phyloP scores from a whole-genome alignment of 2,888 invertebrate species.

The Drosophila yooni region DNA sequence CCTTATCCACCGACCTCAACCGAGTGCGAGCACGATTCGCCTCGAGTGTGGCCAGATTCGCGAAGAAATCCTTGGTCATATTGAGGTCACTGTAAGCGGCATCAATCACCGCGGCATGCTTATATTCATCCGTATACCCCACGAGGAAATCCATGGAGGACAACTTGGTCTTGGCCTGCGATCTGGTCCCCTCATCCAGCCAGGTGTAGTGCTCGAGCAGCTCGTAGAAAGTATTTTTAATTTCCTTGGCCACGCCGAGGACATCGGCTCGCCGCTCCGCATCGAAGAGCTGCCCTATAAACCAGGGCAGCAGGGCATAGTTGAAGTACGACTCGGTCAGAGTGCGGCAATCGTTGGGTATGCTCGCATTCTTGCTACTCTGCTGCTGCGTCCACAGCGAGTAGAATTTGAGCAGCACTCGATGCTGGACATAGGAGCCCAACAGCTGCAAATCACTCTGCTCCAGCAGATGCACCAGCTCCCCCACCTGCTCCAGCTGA shows the following conservation, averaged over 20 bases:
- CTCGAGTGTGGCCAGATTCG: slow-evolving; percentile 73
- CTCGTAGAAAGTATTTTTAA: slow-evolving; percentile 76
- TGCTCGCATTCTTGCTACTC: slow-evolving; percentile 36
- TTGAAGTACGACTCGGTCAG: slow-evolving; percentile 72
- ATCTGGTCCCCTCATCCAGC: slow-evolving; percentile 81
- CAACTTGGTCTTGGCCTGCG: slow-evolving; percentile 77
- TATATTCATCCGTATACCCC: slow-evolving; percentile 80
- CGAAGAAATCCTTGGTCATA: slow-evolving; percentile 69
- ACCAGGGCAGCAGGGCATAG: slow-evolving; percentile 82
- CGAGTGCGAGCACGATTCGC: slow-evolving; percentile 64
- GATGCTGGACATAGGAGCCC: slow-evolving; percentile 72
- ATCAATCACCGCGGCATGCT: slow-evolving; percentile 68
- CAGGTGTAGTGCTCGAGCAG: slow-evolving; percentile 75
- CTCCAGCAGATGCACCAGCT: slow-evolving; percentile 67
- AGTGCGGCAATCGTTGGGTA: slow-evolving; percentile 70
- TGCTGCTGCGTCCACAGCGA: slow-evolving; percentile 67
- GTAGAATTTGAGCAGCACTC: slow-evolving; percentile 75
- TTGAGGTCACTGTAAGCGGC: slow-evolving; percentile 64
- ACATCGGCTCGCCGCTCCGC: slow-evolving; percentile 75
- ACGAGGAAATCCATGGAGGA: slow-evolving; percentile 80
- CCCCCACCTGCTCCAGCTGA: slow-evolving; percentile 61
- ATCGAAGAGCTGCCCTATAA: slow-evolving; percentile 78
- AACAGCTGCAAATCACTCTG: slow-evolving; percentile 46
- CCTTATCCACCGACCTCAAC: slow-evolving; percentile 71
- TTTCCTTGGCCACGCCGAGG: slow-evolving; percentile 66